phyloP scores from a whole-genome alignment of 2,888 invertebrate species.

The Helleia helle region DNA sequence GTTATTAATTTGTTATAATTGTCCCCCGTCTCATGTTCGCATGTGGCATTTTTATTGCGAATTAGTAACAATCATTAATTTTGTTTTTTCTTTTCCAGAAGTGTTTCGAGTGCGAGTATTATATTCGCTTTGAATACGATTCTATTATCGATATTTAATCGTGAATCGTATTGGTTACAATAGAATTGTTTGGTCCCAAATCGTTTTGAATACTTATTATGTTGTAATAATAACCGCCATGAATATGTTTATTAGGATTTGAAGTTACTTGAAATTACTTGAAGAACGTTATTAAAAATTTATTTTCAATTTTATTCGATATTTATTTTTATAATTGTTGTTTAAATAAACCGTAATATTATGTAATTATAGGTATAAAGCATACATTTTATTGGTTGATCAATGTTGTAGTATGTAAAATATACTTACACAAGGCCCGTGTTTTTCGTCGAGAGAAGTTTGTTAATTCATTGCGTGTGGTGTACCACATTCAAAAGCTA shows the following conservation, averaged over 20 bases:
- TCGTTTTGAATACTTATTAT: slow-evolving; percentile 5
- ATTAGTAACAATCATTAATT: slow-evolving; percentile 73
- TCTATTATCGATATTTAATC: slow-evolving; percentile 35
- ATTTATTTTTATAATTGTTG: no score
- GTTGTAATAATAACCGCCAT: not conserved
- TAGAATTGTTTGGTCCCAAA: slow-evolving; percentile 4
- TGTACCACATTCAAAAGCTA: no score
- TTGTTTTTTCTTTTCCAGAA: slow-evolving; percentile 64
- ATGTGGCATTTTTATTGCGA: slow-evolving; percentile 74
- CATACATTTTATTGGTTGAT: no score
- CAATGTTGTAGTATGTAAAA: no score
- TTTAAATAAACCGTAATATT: no score
- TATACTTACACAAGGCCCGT: no score
- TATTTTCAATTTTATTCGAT: not conserved
- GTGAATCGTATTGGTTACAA: slow-evolving; percentile 23
- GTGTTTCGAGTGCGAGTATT: slow-evolving; percentile 55
- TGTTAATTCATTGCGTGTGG: no score
- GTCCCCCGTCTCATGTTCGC: slow-evolving; percentile 59
- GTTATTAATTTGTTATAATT: slow-evolving; percentile 74
- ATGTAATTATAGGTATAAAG: no score
- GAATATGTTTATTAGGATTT: not conserved
- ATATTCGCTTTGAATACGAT: slow-evolving; percentile 31
- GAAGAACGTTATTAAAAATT: not conserved
- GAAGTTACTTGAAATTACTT: not conserved
- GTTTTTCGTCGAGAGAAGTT: no score